A percentile compares a stretch with the other conserved stretches of the same genome.
Conservation (phyloP, 2,113 vertebrate genomes). For the Mesocricetus auratus region DNA sequence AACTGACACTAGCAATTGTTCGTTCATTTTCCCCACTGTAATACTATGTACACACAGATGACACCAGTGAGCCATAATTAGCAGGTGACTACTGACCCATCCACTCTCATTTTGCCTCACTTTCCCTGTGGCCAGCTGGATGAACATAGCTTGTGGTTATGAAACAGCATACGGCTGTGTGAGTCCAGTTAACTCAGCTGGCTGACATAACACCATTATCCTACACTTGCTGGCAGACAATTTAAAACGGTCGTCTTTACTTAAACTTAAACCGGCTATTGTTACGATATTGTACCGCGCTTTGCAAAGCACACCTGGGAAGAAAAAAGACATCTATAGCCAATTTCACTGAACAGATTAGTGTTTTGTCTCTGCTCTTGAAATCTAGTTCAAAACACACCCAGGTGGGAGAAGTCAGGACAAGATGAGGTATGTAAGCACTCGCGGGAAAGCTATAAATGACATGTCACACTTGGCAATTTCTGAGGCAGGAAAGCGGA, state of each 20-base stretch:
- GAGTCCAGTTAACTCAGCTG: constrained; percentile 31
- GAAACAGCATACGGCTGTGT: constrained; percentile 67
- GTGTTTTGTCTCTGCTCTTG: background rate
- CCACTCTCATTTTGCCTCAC: constrained; percentile 43
- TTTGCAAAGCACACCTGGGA: background rate
- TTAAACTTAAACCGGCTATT: constrained; percentile 12
- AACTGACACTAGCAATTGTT: constrained; percentile 49
- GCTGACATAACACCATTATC: background rate
- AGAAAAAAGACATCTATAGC: background rate
- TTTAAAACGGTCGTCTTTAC: constrained; percentile 44
- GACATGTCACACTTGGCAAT: background rate
- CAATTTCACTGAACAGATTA: background rate
- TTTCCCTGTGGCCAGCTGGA: constrained; percentile 43
- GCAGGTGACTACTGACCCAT: constrained; percentile 61
- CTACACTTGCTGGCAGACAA: background rate
- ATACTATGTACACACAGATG: constrained; percentile 52
- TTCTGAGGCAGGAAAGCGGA: constrained; percentile 19
- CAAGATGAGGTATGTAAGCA: background rate
- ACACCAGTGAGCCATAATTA: constrained; percentile 71
- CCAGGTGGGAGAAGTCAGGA: background rate
- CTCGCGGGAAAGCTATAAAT: background rate
- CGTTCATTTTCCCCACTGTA: background rate
- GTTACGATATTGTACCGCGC: background rate
- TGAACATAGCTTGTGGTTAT: constrained; percentile 58
- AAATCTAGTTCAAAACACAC: constrained; percentile 47